Base-by-base conservation (phyloP, 1,140 invertebrate genomes). In the Tetramorium simillimum region DNA sequence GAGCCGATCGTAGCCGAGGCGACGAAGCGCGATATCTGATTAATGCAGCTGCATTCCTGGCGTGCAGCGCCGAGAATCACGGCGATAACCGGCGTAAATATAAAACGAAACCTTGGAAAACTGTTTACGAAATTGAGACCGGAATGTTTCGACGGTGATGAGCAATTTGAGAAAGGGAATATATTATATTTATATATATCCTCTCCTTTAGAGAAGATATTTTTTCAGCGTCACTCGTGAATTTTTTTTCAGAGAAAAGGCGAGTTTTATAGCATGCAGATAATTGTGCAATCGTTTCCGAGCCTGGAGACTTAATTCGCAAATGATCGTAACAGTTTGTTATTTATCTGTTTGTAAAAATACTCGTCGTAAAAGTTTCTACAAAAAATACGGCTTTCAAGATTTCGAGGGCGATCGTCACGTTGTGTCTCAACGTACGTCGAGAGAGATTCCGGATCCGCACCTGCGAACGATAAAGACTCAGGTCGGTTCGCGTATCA, bases 401-500 rank as follows among this genome's bases (percentile, higher is more conserved):
- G 21, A 24, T 9, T 21, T 14, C 24, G 24, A 4, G 2, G 16
- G 40, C 18, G 65, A 37, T 72, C 33, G 21, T 24, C 40, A 37
- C 16, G 37, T 43, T 16, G 28, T 18, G 43, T 72, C 65, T 58
- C n/a, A 33, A 3, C 16, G 21, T 10, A 28, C 12, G 18, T 67
- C 14, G 14, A 7, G 62, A 24, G 75, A 51, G 33, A 49, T 9
- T 62, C 5, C 1, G 28, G 37, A 53, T 37, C 43, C 53, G n/a
- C 77, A 82, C 53, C 65, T 63, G 77, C 33, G 43, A n/a, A 51
- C 28, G 53, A 85, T 76, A 84, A 75, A 87, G 40, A 58, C 14
- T 10, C 33, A 58, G 12, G 6, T 28, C n/a, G 1, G 3, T 9
- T 53, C 24, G 53, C 16, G 40, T 24, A 69, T 81, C 63, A 81